These are phyloP conservation scores for Leptopilina clavipes DNA, from an alignment of 1,140 invertebrate species.

Conservation along the genomic window DNA sequence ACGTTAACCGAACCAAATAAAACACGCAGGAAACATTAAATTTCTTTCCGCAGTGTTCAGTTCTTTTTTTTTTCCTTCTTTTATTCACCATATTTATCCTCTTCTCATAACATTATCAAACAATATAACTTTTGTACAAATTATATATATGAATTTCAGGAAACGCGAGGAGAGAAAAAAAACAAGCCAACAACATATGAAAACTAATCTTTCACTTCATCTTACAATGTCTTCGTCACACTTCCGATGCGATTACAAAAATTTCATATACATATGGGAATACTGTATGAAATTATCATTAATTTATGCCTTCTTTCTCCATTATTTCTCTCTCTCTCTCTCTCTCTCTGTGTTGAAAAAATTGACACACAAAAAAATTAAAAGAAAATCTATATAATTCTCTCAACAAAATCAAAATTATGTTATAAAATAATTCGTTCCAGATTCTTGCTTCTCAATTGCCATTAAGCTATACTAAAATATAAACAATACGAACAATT, in stretches of 20 bases:
- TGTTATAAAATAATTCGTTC: constrained; percentile 11
- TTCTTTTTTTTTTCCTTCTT: not conserved
- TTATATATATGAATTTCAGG: constrained; percentile 6
- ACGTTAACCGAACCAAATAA: constrained; percentile 5
- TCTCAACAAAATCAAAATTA: not conserved
- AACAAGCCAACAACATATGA: not conserved
- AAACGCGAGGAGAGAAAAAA: not conserved
- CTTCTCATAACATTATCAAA: no score
- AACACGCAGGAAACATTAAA: constrained; percentile 13
- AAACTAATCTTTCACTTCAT: constrained; percentile 10
- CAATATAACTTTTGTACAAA: no score
- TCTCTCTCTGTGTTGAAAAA: not conserved
- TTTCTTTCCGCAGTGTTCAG: not conserved
- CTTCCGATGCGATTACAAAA: constrained; percentile 18
- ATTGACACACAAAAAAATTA: no score
- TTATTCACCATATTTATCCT: not conserved
- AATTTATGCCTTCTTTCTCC: not conserved
- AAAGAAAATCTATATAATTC: not conserved
- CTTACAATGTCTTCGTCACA: constrained; percentile 2
- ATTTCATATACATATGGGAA: not conserved
- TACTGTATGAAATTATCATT: constrained; percentile 1
- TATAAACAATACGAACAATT: not conserved
- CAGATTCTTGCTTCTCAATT: constrained; percentile 6
- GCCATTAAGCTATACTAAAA: not conserved
- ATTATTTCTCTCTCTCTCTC: no score